These are phyloP conservation scores for Orchesella flavescens DNA, from an alignment of 2,888 invertebrate species.

Conservation along the genomic window DNA sequence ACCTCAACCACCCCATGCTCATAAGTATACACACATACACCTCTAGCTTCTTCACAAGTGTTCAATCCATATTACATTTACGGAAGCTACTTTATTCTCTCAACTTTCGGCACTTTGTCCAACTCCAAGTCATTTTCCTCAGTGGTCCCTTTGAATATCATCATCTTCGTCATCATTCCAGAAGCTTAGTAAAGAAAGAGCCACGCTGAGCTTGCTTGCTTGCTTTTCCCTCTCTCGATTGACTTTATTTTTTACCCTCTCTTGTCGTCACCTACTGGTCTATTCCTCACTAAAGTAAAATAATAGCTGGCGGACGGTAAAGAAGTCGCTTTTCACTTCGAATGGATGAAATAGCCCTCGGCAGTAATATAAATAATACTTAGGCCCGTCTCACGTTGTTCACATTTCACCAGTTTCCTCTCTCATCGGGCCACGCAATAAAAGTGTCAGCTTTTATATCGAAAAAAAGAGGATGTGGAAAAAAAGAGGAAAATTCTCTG, in stretches of 20 bases:
- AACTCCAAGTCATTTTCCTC: slow-evolving; percentile 6
- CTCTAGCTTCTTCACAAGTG: background rate
- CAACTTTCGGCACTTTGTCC: background rate
- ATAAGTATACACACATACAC: too few relatives aligned
- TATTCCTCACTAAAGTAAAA: background rate
- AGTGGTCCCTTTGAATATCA: slow-evolving; percentile 16
- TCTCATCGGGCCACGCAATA: slow-evolving; percentile 22
- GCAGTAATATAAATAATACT: slow-evolving; percentile 64
- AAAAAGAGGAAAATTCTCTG: slow-evolving; percentile 16
- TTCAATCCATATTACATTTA: slow-evolving; percentile 1
- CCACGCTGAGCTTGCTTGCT: background rate
- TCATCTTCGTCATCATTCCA: slow-evolving; percentile 4
- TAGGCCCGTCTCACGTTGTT: slow-evolving; percentile 21
- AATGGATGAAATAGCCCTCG: slow-evolving; percentile 57
- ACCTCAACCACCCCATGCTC: background rate
- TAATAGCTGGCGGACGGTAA: slow-evolving; percentile 16
- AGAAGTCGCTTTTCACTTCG: slow-evolving; percentile 3
- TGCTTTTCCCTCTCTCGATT: too few relatives aligned
- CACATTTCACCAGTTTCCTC: slow-evolving; percentile 34
- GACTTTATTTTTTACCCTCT: too few relatives aligned
- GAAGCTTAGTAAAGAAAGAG: slow-evolving; percentile 4
- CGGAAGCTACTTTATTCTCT: background rate
- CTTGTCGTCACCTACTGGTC: too few relatives aligned
- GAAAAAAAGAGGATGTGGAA: slow-evolving; percentile 13
- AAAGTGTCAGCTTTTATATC: slow-evolving; percentile 48